These are phyloP conservation scores for Montipora capitata DNA, from an alignment of 92 coral and sea anemone genomes.

Conservation along the genomic window DNA sequence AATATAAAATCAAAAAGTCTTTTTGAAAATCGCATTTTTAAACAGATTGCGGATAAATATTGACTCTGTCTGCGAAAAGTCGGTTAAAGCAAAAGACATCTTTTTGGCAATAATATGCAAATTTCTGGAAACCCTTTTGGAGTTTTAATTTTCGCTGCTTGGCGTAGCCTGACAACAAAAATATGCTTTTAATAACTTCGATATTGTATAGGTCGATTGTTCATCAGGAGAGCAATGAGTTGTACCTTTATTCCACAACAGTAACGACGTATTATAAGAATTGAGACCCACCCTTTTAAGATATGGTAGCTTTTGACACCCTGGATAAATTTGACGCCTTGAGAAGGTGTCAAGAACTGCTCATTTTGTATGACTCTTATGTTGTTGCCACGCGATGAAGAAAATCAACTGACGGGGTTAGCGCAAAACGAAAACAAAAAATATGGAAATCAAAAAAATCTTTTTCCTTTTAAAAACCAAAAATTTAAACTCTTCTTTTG, in stretches of 20 bases:
- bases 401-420: no score
- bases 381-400: no score
- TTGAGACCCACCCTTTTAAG: no score
- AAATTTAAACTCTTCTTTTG: no score
- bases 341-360: no score
- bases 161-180: slow-evolving; percentile 8
- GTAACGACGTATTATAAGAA: no score
- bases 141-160: not conserved
- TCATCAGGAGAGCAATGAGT: not conserved
- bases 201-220: not conserved
- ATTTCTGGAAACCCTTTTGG: not conserved
- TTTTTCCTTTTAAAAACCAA: no score
- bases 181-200: not conserved
- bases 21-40: slow-evolving; percentile 48
- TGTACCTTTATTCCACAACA: not conserved
- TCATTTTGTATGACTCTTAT: no score
- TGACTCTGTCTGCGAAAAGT: slow-evolving; percentile 22
- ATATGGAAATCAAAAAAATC: no score
- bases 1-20: slow-evolving; percentile 2
- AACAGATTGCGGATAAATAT: slow-evolving; percentile 37
- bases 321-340: no score
- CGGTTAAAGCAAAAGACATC: slow-evolving; percentile 6
- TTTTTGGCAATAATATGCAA: slow-evolving; percentile 37
- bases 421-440: no score
- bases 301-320: no score